Percentiles rank a stretch among this genome's conserved stretches.
phyloP scores from a whole-genome alignment of 1,140 invertebrate genomes.

The Dreissena polymorpha region DNA sequence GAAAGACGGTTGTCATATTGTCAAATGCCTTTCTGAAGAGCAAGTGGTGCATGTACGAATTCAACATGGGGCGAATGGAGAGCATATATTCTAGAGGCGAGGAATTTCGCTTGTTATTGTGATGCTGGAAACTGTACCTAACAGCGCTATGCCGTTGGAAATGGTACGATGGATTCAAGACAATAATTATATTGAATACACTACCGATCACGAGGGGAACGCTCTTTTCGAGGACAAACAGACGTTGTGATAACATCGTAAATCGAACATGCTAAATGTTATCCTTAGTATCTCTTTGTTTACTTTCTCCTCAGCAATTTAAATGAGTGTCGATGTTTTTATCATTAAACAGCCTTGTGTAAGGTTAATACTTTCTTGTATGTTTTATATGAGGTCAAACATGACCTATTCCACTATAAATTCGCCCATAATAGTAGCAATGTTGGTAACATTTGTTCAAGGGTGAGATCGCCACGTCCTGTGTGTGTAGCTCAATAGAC shows the following conservation, averaged over 20 bases:
- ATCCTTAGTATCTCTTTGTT: no score
- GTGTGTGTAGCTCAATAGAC: no score
- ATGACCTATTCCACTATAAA: no score
- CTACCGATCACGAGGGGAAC: not conserved
- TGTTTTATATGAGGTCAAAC: no score
- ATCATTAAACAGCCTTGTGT: no score
- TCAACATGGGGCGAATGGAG: constrained; percentile 46
- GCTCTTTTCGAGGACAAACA: constrained; percentile 1
- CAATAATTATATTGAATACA: constrained; percentile 27
- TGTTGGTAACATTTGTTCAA: no score
- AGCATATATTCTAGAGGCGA: constrained; percentile 25
- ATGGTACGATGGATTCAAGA: constrained; percentile 23
- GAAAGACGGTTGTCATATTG: constrained; percentile 84
- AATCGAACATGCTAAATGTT: no score
- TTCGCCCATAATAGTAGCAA: no score
- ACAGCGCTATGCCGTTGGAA: constrained; percentile 30
- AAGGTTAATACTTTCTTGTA: no score
- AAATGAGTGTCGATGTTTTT: no score
- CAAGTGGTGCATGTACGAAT: constrained; percentile 83
- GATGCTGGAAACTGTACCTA: constrained; percentile 31
- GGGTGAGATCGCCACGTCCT: no score
- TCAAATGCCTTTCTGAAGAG: constrained; percentile 84
- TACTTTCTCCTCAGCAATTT: no score
- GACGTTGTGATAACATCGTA: not conserved
- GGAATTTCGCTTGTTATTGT: constrained; percentile 38